Evolutionary conservation across 2,888 invertebrate genomes (phyloP), one percentile per base, ranked within the genome.

Genomic region (Glyphotaelius pellucidus): DNA sequence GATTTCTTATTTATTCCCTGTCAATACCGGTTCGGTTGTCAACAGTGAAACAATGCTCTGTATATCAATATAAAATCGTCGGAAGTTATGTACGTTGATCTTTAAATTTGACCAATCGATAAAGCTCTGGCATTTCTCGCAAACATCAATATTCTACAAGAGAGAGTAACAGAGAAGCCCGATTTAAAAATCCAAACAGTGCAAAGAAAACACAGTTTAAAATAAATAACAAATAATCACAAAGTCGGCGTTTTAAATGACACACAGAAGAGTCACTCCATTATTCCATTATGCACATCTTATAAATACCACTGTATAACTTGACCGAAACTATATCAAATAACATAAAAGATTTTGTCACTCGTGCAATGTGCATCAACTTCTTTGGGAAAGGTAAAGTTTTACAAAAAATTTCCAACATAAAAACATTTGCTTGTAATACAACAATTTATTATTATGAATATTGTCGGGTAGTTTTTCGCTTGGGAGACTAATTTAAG

Each of bases 241-340:
- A 25, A 83, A 83, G 32, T 38, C 47, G 86, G 30, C 86, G 14
- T 12, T 38, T 3, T 30, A 35, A 85, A 25, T 67, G 9, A 25
- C 4, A 86, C 30, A 47, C 30, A 86, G 86, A 47, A 86, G 47
- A 86, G 86, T 86, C 47, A 86, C 30, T 83, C 84, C 38, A 83
- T 84, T 84, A 81, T 83, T 52, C 42, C n/a, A 90, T 84, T 90
- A 38, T 90, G 31, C 19, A 31, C 30, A 86, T 30, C 86, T 83
- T 83, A 83, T 83, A 83, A n/a, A 83, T 52, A 52, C 90, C 25
- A 90, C 52, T 84, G 83, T 83, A n/a, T 12, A 30, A 32, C n/a
- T 83, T 47, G 67, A 83, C 83, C 84, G 80, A 84, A 90, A 90
- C 84, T 47, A n/a, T 12, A 90, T 25, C 67, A 67, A 25, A 67